Evolutionary conservation across 2,113 vertebrate species (phyloP).

Genomic region (Collichthys lucidus): DNA sequence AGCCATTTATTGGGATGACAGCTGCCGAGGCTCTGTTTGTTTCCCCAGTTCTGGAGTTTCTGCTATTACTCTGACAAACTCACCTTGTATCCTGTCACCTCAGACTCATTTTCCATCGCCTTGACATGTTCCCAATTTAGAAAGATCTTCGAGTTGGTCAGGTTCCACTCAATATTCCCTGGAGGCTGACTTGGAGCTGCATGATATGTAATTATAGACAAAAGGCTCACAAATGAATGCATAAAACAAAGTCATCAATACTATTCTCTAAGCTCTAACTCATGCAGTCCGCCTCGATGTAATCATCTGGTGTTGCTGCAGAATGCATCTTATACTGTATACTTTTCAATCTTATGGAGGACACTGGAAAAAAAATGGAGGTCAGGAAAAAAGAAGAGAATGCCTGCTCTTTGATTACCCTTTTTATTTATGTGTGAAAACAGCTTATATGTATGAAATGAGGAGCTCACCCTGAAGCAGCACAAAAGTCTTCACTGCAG

Average conservation of each 20-base stretch:
- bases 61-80: slow-evolving; percentile 68
- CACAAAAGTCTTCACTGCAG: background rate
- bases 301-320: background rate
- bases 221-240: slow-evolving; percentile 43
- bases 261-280: slow-evolving; percentile 6
- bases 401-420: background rate
- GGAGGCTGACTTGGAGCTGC: slow-evolving; percentile 91
- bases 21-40: slow-evolving; percentile 67
- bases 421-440: slow-evolving; percentile 32
- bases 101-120: slow-evolving; percentile 92
- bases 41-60: slow-evolving; percentile 48
- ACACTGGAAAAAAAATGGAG: background rate
- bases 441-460: slow-evolving; percentile 39
- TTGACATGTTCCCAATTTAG: slow-evolving; percentile 93
- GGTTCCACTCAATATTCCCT: slow-evolving; percentile 89
- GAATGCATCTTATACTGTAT: background rate
- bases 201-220: slow-evolving; percentile 71
- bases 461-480: slow-evolving; percentile 26
- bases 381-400: too few species aligned
- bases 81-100: slow-evolving; percentile 93
- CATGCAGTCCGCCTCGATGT: slow-evolving; percentile 6
- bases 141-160: slow-evolving; percentile 91
- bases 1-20: slow-evolving; percentile 69
- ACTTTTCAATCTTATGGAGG: background rate
- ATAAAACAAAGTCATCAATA: background rate